Percentiles rank a stretch among this genome's conserved stretches.
Evolutionary conservation across 2,888 invertebrate species (phyloP).

Genomic region (Merodon equestris): DNA sequence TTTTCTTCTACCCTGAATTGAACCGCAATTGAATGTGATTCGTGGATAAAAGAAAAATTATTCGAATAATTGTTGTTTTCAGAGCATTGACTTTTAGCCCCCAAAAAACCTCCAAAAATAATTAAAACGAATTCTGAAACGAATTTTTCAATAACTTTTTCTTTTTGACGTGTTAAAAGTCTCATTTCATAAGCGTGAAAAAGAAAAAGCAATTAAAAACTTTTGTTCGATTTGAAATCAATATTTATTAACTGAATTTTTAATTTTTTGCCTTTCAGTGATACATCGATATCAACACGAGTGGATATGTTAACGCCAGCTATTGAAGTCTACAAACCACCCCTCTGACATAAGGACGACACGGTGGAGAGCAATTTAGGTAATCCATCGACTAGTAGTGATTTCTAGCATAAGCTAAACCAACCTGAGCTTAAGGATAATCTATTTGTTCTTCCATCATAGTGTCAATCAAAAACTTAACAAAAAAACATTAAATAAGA

Average conservation of each 20-base stretch:
- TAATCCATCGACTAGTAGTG: constrained; percentile 79
- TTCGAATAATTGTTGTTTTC: no score
- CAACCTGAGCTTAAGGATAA: constrained; percentile 78
- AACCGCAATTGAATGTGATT: no score
- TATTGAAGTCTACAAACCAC: constrained; percentile 79
- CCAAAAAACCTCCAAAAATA: no score
- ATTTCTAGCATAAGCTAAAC: constrained; percentile 78
- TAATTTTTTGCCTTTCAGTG: constrained; percentile 78
- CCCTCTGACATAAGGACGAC: constrained; percentile 80
- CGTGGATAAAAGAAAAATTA: no score
- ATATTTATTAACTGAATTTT: constrained; percentile 16
- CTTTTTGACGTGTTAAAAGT: no score
- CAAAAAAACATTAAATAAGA: constrained; percentile 6
- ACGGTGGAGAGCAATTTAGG: constrained; percentile 80
- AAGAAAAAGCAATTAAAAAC: not conserved
- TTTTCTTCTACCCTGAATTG: no score
- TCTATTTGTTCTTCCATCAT: constrained; percentile 79
- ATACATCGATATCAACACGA: constrained; percentile 86
- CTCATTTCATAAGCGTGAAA: not conserved
- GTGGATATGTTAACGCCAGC: constrained; percentile 83
- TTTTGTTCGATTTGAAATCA: no score
- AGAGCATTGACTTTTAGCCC: no score
- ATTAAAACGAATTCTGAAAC: no score
- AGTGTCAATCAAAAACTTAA: constrained; percentile 78
- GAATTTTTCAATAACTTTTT: no score